Evolutionary conservation across 1,140 invertebrate genomes (phyloP).

Genomic region (Drosophila biarmipes): DNA sequence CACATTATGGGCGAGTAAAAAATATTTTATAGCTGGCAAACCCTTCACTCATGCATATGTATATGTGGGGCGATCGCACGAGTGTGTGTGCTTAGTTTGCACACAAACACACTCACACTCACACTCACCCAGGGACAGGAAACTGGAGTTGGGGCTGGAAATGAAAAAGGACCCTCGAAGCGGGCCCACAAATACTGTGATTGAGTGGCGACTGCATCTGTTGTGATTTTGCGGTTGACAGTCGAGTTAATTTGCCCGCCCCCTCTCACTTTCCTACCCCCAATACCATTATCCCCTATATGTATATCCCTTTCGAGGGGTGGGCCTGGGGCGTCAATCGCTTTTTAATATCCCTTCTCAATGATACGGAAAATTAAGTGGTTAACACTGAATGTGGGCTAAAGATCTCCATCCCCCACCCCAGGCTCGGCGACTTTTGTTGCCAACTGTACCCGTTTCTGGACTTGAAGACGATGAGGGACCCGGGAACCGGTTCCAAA

Average conservation of each 20-base stretch:
- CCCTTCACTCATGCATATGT: constrained; percentile 45
- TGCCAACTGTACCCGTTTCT: constrained; percentile 35
- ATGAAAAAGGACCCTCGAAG: constrained; percentile 48
- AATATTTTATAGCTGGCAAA: constrained; percentile 62
- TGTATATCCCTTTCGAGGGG: background rate
- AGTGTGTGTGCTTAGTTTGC: constrained; percentile 54
- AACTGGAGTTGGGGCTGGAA: background rate
- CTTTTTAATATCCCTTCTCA: constrained; percentile 71
- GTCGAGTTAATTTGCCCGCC: constrained; percentile 73
- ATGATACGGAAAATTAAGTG: constrained; percentile 79
- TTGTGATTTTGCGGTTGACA: constrained; percentile 81
- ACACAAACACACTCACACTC: constrained; percentile 2
- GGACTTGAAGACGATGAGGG: background rate
- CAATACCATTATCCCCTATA: no score
- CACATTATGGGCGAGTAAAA: constrained; percentile 66
- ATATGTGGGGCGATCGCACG: constrained; percentile 1
- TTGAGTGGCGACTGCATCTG: constrained; percentile 79
- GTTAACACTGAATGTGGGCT: constrained; percentile 55
- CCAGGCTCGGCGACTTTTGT: constrained; percentile 12
- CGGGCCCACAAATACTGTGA: constrained; percentile 62
- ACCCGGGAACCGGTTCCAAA: background rate
- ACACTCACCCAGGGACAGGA: background rate
- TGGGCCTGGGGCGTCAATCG: constrained; percentile 32
- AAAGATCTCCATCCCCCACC: background rate
- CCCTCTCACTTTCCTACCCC: no score